Evolutionary conservation across 2,113 vertebrate genomes (phyloP), one percentile per base, ranked within the genome.

Genomic region (Neotragus pygmaeus): DNA sequence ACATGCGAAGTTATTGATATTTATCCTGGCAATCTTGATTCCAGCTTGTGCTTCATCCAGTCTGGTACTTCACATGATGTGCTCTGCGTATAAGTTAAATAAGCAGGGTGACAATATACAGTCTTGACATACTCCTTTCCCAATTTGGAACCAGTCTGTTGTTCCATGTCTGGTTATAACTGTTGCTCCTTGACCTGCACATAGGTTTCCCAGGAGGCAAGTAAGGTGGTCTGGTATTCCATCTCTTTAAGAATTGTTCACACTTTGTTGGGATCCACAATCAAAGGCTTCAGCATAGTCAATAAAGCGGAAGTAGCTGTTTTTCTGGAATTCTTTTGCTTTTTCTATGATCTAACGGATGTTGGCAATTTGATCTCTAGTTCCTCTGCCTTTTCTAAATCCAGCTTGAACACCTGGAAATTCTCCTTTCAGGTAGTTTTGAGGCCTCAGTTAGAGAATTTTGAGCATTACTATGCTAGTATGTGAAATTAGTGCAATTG

Each of bases 271-370:
- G 39, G n/a, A 73, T 73, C 19, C 10, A 73, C n/a, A 23, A 6
- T 23, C 66, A 73, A 39, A 73, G 36, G 66, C 1, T 73, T 73
- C 0, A 0, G 10, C 0, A 0, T 23, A 39, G 66, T 73, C 21
- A 39, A 25, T 39, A 23, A 39, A 73, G 10, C 36, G 25, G 66
- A 39, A 39, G 36, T 73, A 39, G n/a, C 23, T 23, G 36, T 39
- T 73, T 73, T 73, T 39, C 36, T 2, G 36, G n/a, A 39, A 73
- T 73, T 39, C 36, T 39, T 19, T 73, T 23, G 66, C 36, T 73
- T 73, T 73, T 73, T 21, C 66, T 73, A 25, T 73, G 19, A 39
- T 70, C 19, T 5, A 70, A 23, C 0, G 0, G 5, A 73, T 73
- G 1, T 23, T 73, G 66, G 36, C 36, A 73, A 23, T 73, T 73